Base-by-base conservation (phyloP, 2,113 vertebrate species). In the Eudyptes chrysolophus region DNA sequence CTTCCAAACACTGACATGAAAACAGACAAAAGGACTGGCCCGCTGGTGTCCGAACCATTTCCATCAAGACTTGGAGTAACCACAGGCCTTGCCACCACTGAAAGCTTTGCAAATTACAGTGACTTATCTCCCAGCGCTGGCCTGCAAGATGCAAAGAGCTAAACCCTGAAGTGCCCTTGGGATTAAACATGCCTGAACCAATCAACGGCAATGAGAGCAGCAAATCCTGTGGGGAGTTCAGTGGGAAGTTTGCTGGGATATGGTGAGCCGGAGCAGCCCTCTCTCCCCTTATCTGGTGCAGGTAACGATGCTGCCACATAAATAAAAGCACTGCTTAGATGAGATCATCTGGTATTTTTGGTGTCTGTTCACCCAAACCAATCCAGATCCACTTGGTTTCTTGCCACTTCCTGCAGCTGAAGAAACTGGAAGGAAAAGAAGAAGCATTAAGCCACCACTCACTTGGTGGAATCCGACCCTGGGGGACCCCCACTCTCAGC, bases 241-340 rank as follows among this genome's bases (percentile, higher is more conserved):
- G n/a, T 29, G 60, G 55, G 58, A 57, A 78, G 84, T 18, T 57
- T 72, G 40, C 44, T 52, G 81, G 81, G 62, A 17, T 74, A 77
- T 1, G 2, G 68, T 3, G 72, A 92, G 77, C 62, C 2, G 20
- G 49, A 92, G 87, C 80, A 74, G 70, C 32, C 12, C 30, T 26
- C 55, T 46, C 13, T 36, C 30, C 38, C 27, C 5, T 54, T 7
- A 5, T 4, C 75, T 79, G 36, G 17, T 22, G 34, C 80, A 46
- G 60, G 57, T 49, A 40, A 26, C 0, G 1, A 19, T 17, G 51
- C 51, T 91, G 57, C 36, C 81, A 27, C 0, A 0, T 4, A 61
- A 30, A 7, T 11, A n/a, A 79, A 84, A 85, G 55, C 62, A 57
- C 30, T 24, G 48, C 74, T 88, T 22, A 36, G 24, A 48, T 4